phyloP scores from a whole-genome alignment of 1,140 invertebrate species.

The Coptotermes formosanus region DNA sequence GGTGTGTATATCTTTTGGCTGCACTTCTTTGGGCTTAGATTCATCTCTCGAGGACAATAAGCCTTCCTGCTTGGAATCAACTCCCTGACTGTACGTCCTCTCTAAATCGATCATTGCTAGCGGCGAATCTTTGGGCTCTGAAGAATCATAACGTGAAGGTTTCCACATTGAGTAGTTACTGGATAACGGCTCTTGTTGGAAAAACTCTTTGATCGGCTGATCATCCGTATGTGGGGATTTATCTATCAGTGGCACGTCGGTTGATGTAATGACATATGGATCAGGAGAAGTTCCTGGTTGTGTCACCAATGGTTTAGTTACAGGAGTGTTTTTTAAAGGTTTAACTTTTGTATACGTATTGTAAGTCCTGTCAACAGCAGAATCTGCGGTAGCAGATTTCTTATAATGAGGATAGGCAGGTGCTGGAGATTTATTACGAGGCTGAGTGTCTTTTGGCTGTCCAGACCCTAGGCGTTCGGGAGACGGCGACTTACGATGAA shows the following conservation, averaged over 20 bases:
- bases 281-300: neutral
- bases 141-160: neutral
- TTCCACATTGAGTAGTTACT: neutral
- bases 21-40: neutral
- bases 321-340: neutral
- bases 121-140: neutral
- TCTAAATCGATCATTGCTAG: neutral
- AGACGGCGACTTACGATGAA: neutral
- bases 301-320: neutral
- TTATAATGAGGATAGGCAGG: neutral
- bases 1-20: neutral
- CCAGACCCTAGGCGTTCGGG: neutral
- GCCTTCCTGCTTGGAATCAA: neutral
- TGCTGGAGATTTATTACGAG: neutral
- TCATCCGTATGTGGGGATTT: neutral
- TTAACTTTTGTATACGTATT: neutral
- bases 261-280: neutral
- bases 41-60: neutral
- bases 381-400: neutral
- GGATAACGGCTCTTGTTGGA: neutral
- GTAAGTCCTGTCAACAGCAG: neutral
- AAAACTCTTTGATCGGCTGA: neutral
- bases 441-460: neutral
- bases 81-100: neutral
- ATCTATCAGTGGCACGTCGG: neutral